A percentile compares a stretch with the other conserved stretches of the same genome.
Conservation (phyloP, 2,797 vertebrate genomes). For the Rachycentron canadum region DNA sequence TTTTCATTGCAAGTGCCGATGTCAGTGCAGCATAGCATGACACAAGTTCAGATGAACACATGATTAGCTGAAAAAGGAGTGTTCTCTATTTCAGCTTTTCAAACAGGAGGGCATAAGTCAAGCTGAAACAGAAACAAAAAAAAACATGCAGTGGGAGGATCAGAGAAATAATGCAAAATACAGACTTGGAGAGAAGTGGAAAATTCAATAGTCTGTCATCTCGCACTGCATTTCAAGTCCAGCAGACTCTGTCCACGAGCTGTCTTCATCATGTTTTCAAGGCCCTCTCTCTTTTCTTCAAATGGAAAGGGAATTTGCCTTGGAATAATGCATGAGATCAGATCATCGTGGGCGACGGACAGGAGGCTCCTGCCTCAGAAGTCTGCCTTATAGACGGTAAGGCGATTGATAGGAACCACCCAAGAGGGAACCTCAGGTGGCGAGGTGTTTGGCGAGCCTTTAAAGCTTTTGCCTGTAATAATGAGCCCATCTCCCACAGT, state of each 20-base stretch:
- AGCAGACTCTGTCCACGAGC: constrained; percentile 37
- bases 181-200: constrained; percentile 8
- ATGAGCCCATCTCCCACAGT: constrained; percentile 61
- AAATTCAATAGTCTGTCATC: constrained; percentile 49
- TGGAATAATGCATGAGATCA: constrained; percentile 78
- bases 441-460: constrained; percentile 46
- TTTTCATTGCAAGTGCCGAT: constrained; percentile 34
- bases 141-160: background rate
- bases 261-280: constrained; percentile 50
- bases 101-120: constrained; percentile 39
- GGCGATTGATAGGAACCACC: constrained; percentile 64
- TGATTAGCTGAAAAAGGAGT: constrained; percentile 49
- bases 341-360: constrained; percentile 58
- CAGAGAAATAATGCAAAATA: constrained; percentile 14
- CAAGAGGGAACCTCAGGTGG: constrained; percentile 65
- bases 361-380: constrained; percentile 62
- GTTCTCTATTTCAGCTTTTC: constrained; percentile 42
- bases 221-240: constrained; percentile 55
- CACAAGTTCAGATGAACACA: constrained; percentile 63
- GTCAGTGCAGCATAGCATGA: constrained; percentile 43
- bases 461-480: constrained; percentile 58
- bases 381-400: constrained; percentile 47
- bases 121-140: constrained; percentile 33
- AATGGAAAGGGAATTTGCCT: constrained; percentile 50
- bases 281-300: constrained; percentile 54